A percentile compares a stretch with the other conserved stretches of the same genome.
Conservation (phyloP, 2,113 vertebrate species). For the Saguinus midas region DNA sequence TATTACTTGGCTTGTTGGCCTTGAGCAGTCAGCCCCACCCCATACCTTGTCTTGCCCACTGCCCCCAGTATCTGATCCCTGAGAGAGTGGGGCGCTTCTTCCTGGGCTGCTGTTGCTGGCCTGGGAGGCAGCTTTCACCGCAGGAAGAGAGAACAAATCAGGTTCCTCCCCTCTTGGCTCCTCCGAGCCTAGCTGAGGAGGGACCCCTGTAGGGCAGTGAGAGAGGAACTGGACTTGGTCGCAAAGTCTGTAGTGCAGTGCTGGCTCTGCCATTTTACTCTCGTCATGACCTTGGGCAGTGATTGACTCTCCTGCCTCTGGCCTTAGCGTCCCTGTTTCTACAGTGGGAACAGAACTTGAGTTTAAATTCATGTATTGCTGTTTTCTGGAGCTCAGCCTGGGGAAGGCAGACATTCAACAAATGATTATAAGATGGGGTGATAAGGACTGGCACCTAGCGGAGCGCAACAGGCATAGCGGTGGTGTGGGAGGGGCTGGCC, state of each 20-base stretch:
- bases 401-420: background rate
- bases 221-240: background rate
- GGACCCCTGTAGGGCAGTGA: background rate
- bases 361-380: background rate
- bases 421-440: background rate
- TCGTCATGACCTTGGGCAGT: background rate
- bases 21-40: conserved; percentile 39
- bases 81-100: background rate
- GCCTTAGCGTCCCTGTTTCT: background rate
- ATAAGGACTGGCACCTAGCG: background rate
- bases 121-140: background rate
- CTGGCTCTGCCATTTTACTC: background rate
- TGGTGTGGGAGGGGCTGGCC: background rate
- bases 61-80: background rate
- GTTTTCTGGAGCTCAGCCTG: background rate
- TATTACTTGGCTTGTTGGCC: conserved; percentile 47
- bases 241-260: background rate
- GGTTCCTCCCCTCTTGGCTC: background rate
- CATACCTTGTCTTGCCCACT: background rate
- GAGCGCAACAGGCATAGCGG: background rate
- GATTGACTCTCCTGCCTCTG: background rate
- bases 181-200: background rate
- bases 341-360: conserved; percentile 15
- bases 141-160: background rate
- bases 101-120: background rate